A percentile compares a stretch with the other conserved stretches of the same genome.
Evolutionary conservation across 2,113 vertebrate species (phyloP).

Genomic region (Halichoeres trimaculatus): DNA sequence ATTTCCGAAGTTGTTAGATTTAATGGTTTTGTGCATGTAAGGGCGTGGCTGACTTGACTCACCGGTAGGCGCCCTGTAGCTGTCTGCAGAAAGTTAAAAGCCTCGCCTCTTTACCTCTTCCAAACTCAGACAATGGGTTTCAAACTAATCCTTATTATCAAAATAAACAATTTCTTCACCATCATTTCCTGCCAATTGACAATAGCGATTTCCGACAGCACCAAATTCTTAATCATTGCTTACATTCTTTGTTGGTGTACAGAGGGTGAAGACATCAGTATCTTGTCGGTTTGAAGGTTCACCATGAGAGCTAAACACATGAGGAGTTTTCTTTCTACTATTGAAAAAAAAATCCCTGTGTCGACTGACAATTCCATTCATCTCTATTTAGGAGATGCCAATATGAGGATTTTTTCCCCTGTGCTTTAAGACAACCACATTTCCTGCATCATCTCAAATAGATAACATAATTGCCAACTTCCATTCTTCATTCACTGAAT

Average conservation of each 20-base stretch:
- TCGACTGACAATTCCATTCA: neutral
- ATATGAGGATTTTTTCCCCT: neutral
- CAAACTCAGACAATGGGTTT: too few species aligned
- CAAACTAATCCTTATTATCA: too few species aligned
- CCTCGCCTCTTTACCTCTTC: too few species aligned
- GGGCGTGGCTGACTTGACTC: too few species aligned
- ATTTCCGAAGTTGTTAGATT: too few species aligned
- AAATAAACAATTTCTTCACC: too few species aligned
- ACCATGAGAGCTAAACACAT: neutral
- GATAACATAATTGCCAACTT: constrained; percentile 29
- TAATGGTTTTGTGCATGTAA: too few species aligned
- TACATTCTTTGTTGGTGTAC: neutral
- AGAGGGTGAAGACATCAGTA: neutral
- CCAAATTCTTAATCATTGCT: neutral
- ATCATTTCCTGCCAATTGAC: too few species aligned
- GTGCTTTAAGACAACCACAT: neutral
- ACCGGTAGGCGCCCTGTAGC: too few species aligned
- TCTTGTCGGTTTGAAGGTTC: constrained; percentile 3
- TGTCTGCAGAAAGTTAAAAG: too few species aligned
- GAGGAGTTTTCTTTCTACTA: neutral
- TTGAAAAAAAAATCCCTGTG: neutral
- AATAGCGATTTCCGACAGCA: neutral
- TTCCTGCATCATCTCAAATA: constrained; percentile 7
- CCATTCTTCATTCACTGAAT: constrained; percentile 16
- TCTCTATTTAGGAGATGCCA: neutral